Conservation (phyloP, 2,113 vertebrate genomes). For the Notiomystis cincta region DNA sequence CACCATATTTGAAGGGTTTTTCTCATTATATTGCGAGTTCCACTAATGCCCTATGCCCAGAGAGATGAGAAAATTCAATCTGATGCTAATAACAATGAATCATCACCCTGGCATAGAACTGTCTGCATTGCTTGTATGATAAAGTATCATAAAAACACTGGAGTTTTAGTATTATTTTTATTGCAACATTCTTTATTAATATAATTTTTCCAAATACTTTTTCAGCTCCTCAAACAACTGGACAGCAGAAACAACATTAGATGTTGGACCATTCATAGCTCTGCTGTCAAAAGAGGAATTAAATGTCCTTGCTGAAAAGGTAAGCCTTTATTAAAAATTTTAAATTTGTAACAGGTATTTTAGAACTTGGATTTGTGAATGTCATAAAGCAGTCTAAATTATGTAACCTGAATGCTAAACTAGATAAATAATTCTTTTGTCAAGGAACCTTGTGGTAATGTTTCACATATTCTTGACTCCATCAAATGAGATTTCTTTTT, state of each 20-base stretch:
- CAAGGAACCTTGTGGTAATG: not conserved
- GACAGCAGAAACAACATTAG: slow-evolving; percentile 71
- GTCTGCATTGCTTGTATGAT: not conserved
- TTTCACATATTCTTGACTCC: not conserved
- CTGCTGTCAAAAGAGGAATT: slow-evolving; percentile 74
- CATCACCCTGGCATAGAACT: not conserved
- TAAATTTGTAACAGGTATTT: not conserved
- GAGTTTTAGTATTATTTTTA: not conserved
- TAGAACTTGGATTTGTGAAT: not conserved
- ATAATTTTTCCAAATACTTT: not conserved
- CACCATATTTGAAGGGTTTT: not conserved
- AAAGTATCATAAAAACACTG: not conserved
- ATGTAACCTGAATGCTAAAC: not conserved
- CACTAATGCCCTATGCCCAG: not conserved
- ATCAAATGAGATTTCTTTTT: not conserved
- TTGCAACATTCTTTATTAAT: not conserved
- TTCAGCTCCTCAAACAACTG: slow-evolving; percentile 63
- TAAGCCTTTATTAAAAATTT: slow-evolving; percentile 5
- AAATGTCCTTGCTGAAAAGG: slow-evolving; percentile 69
- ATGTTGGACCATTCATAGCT: slow-evolving; percentile 69
- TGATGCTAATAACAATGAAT: not conserved
- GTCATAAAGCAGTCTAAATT: not conserved
- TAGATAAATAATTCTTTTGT: not conserved
- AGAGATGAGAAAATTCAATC: not conserved
- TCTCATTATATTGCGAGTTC: not conserved